Conservation (phyloP, 2,797 vertebrate species). For the Leptodactylus fallax region DNA sequence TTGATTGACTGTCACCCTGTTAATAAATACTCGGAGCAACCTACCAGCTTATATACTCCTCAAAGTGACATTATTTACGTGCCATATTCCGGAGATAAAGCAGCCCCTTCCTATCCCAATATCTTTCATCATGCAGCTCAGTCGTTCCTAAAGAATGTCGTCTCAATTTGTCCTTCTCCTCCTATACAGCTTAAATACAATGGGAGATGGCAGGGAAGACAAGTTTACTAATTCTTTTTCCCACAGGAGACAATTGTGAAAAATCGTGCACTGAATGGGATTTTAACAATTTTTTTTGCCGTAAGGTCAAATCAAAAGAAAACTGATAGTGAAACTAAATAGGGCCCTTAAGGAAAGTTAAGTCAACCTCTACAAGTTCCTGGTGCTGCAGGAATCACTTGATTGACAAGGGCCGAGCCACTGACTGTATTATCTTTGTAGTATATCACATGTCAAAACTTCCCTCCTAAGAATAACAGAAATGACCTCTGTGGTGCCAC, state of each 20-base stretch:
- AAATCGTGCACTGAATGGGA: constrained; percentile 50
- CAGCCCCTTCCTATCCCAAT: constrained; percentile 5
- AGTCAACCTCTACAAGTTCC: constrained; percentile 61
- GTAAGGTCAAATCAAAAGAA: constrained; percentile 59
- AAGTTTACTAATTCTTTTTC: constrained; percentile 51
- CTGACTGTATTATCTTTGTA: constrained; percentile 67
- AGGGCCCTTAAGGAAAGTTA: constrained; percentile 54
- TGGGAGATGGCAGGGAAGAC: constrained; percentile 19
- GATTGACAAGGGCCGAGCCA: constrained; percentile 63
- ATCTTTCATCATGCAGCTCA: constrained; percentile 12
- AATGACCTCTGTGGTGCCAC: constrained; percentile 70
- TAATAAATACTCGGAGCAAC: constrained; percentile 37
- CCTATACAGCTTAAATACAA: constrained; percentile 22
- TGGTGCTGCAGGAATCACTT: constrained; percentile 50
- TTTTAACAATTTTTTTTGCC: constrained; percentile 58
- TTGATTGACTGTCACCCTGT: constrained; percentile 40
- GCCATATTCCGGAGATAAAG: constrained; percentile 17
- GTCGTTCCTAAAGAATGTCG: not conserved
- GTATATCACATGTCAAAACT: constrained; percentile 71
- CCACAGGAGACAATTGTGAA: constrained; percentile 46
- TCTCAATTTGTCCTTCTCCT: constrained; percentile 36
- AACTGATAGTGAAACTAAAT: constrained; percentile 63
- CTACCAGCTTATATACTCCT: constrained; percentile 26
- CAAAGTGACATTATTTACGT: constrained; percentile 48
- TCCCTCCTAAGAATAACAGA: constrained; percentile 73